Percentiles rank a stretch among this genome's conserved stretches.
phyloP scores from a whole-genome alignment of 2,113 vertebrate species.

The Trichechus manatus region DNA sequence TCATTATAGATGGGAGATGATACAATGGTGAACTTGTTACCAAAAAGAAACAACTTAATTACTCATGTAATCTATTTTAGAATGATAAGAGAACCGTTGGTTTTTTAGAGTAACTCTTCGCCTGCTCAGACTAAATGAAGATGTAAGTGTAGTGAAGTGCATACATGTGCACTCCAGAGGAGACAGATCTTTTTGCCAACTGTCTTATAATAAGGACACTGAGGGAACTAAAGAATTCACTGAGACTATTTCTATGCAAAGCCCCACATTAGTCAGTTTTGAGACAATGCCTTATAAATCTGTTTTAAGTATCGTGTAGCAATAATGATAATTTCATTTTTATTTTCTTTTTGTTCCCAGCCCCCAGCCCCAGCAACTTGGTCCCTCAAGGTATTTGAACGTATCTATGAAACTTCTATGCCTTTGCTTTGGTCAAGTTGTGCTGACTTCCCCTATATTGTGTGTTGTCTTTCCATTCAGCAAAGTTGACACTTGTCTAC shows the following conservation, averaged over 20 bases:
- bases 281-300: background rate
- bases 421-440: too few relatives aligned
- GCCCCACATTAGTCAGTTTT: background rate
- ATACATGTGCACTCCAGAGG: background rate
- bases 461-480: too few relatives aligned
- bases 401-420: too few relatives aligned
- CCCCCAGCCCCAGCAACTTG: too few relatives aligned
- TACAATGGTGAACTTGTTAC: background rate
- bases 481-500: too few relatives aligned
- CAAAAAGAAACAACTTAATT: constrained; percentile 18
- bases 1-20: background rate
- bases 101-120: constrained; percentile 6
- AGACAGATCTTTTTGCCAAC: background rate
- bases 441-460: too few relatives aligned
- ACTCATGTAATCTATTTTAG: constrained; percentile 40
- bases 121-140: constrained; percentile 45
- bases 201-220: background rate
- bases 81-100: background rate
- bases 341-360: too few relatives aligned
- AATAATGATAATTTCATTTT: background rate
- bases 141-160: background rate
- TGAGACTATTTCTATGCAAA: background rate
- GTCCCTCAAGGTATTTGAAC: too few relatives aligned
- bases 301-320: background rate
- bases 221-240: background rate